Percentiles rank a stretch among this genome's conserved stretches.
Evolutionary conservation across 2,797 vertebrate species (phyloP).

Genomic region (Hydrophis major): DNA sequence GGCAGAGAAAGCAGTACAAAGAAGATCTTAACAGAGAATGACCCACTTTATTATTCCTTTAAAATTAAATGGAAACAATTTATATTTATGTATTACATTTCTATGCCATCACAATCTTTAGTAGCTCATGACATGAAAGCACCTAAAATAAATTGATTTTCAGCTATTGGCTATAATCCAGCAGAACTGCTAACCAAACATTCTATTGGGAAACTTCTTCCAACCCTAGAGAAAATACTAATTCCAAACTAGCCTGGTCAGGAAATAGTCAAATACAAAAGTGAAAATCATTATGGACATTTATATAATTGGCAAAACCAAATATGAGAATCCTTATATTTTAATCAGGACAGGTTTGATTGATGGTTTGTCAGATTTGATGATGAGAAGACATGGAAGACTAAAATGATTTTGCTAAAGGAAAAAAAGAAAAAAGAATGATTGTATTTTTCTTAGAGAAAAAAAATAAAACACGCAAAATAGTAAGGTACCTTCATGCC

Average conservation of each 20-base stretch:
- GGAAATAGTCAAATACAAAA: background rate
- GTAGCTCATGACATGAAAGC: background rate
- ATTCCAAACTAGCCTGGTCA: background rate
- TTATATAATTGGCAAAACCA: background rate
- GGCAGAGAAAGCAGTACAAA: background rate
- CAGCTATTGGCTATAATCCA: background rate
- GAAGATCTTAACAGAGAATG: background rate
- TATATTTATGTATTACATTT: background rate
- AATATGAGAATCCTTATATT: background rate
- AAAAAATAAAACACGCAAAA: background rate
- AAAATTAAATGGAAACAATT: background rate
- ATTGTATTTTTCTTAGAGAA: background rate
- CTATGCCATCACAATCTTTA: background rate
- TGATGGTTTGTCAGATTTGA: background rate
- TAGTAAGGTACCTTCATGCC: background rate
- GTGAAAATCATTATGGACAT: background rate
- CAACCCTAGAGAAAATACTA: background rate
- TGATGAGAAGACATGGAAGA: background rate
- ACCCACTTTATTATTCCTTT: background rate
- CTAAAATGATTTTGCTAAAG: background rate
- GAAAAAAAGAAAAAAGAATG: background rate
- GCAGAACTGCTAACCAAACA: background rate
- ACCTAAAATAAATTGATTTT: background rate
- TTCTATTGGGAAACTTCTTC: background rate
- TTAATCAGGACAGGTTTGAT: background rate